These are phyloP conservation scores for Eremobia ochroleuca DNA, from an alignment of 2,888 invertebrate species.

Conservation along the genomic window DNA sequence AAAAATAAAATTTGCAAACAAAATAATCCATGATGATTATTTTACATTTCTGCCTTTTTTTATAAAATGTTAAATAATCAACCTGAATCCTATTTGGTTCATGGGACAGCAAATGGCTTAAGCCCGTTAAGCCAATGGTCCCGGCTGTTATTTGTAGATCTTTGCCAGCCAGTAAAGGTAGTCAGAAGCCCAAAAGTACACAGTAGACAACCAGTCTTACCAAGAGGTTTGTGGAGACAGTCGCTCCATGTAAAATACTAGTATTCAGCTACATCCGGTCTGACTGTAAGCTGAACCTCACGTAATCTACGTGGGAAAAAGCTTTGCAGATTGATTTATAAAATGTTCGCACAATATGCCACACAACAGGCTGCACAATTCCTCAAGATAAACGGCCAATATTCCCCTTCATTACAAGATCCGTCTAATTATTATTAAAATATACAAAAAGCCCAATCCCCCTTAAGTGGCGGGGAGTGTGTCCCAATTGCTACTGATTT, in stretches of 20 bases:
- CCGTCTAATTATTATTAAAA: constrained; percentile 68
- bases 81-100: too few species aligned
- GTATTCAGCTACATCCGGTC: not conserved
- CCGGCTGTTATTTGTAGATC: not conserved
- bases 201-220: not conserved
- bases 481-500: constrained; percentile 76
- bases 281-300: not conserved
- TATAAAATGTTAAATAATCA: too few species aligned
- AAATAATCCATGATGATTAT: too few species aligned
- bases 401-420: constrained; percentile 46
- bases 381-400: constrained; percentile 40
- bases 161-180: not conserved
- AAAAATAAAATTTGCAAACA: too few species aligned
- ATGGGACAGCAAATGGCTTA: too few species aligned
- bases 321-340: not conserved
- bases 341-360: not conserved
- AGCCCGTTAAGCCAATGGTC: not conserved
- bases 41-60: too few species aligned
- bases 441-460: constrained; percentile 71
- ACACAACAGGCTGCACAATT: not conserved
- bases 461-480: constrained; percentile 73
- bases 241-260: not conserved
- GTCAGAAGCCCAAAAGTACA: not conserved
- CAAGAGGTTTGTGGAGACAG: not conserved
- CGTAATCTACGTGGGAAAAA: too few species aligned